Conservation (phyloP, 2,888 invertebrate species). For the Ennomos fuscantarius region DNA sequence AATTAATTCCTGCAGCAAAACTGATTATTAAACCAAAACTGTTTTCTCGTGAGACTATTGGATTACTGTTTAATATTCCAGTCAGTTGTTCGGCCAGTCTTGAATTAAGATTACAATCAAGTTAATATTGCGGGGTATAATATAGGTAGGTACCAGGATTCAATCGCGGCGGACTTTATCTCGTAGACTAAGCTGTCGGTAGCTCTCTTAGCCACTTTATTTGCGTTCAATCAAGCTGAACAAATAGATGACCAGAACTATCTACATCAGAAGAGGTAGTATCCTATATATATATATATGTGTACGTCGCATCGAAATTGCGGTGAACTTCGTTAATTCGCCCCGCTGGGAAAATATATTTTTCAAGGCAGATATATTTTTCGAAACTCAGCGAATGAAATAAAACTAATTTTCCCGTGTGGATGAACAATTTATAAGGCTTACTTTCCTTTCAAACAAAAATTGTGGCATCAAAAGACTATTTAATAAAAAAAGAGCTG, state of each 20-base stretch:
- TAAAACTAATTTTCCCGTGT: conserved; percentile 10
- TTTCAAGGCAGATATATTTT: conserved; percentile 18
- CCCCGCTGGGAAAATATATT: conserved; percentile 18
- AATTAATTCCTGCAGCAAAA: conserved; percentile 32
- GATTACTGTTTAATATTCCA: conserved; percentile 63
- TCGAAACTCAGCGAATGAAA: conserved; percentile 13
- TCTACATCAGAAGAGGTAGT: conserved; percentile 28
- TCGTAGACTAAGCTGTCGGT: conserved; percentile 55
- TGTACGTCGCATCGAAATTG: conserved; percentile 16
- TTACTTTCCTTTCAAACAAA: conserved; percentile 1
- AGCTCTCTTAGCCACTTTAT: conserved; percentile 66
- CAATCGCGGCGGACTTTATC: conserved; percentile 61
- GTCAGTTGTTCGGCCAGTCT: conserved; percentile 57
- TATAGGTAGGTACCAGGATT: conserved; percentile 53
- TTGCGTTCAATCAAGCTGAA: conserved; percentile 58
- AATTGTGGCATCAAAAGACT: conserved; percentile 2
- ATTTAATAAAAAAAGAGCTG: conserved; percentile 15
- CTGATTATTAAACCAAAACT: conserved; percentile 13
- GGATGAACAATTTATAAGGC: neutral
- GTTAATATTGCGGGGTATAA: conserved; percentile 65
- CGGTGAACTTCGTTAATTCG: conserved; percentile 28
- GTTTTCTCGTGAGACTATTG: conserved; percentile 15
- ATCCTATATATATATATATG: conserved; percentile 5
- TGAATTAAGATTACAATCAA: conserved; percentile 62
- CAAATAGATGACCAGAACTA: conserved; percentile 42